Base-by-base conservation (phyloP, 2,113 vertebrate species). In the Orthonyx spaldingii region DNA sequence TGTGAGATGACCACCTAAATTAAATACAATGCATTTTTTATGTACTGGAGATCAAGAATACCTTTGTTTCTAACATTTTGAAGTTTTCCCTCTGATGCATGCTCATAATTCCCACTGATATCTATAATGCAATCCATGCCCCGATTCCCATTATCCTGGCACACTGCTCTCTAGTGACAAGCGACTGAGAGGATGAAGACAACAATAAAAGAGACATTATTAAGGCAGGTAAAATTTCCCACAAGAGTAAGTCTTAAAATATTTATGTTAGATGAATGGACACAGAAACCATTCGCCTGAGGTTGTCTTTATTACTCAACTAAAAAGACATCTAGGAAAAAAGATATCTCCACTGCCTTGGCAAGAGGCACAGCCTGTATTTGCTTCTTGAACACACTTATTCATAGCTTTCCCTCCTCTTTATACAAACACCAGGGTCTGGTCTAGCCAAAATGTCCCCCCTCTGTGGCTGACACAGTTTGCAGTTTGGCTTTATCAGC, bases 91-190 rank as follows among this genome's bases (percentile, higher is more conserved):
- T 91, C 82, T 92, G 61, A 86, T 84, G 61, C 88, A n/a, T 5
- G 16, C 56, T 85, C 61, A 50, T 76, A 93, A 85, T 80, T 96
- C 81, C 91, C 63, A 55, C 78, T 87, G 91, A 64, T 89, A 85
- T 2, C 70, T 87, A 63, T 68, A 81, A 87, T 77, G 55, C 47
- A 85, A 81, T 76, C 91, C 33, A 13, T 91, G 81, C 70, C 32
- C 78, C 37, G 76, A 11, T 87, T 96, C 81, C 89, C 70, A 79
- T 87, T 91, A 87, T 87, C 77, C 78, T 87, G 87, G 37, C 69
- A 87, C 33, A 6, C 44, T 10, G 37, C 61, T 87, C 59, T 81
- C 83, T n/a, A 44, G 46, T 32, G 52, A 64, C 72, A 79, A 65
- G 55, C 33, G 44, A 81, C 41, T 55, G 41, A 44, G 23, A 87